Evolutionary conservation across 1,140 invertebrate genomes (phyloP), one percentile per base, ranked within the genome.

Genomic region (Aphidius gifuensis): DNA sequence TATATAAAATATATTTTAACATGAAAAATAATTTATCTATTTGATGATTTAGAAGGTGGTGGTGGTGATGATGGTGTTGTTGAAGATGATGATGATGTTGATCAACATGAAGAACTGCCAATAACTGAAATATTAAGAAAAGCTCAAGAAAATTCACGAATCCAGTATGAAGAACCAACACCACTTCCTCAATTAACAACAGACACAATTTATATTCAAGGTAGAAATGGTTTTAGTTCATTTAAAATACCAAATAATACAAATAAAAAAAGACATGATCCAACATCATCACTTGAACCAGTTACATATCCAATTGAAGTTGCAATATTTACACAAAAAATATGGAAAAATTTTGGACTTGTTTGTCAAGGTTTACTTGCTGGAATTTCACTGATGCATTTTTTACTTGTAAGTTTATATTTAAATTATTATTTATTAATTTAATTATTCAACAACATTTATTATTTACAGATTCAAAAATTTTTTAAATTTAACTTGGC

Each of bases 171-270:
- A 49, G 71, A 80, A 5, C 72, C 77, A 9, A 63, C 68, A 40
- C 64, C 75, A 9, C 59, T 79, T 49, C 65, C 71, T 4, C 72
- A 77, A 64, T 65, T 80, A 46, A 74, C 72, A 21, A 74, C 80
- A 7, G 73, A 80, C 56, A 80, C 68, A n/a, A 74, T 81, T 67
- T 80, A 81, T 61, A 74, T 81, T 47, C 77, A 81, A 62, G 67
- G 74, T 42, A 72, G 68, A 57, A 76, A 73, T 66, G 76, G 79
- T 40, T 81, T 81, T 64, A 81, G 68, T 58, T 69, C 77, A 0
- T 65, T 79, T 32, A 80, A 78, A 66, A 72, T 80, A 50, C 49
- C 59, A 46, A 66, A 62, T 11, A 65, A 71, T 64, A 60, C 50
- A 46, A 60, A 6, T 45, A 51, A 54, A 55, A 66, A 66, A 38